Evolutionary conservation across 2,888 invertebrate genomes (phyloP).

Genomic region (Habrosyne pyritoides): DNA sequence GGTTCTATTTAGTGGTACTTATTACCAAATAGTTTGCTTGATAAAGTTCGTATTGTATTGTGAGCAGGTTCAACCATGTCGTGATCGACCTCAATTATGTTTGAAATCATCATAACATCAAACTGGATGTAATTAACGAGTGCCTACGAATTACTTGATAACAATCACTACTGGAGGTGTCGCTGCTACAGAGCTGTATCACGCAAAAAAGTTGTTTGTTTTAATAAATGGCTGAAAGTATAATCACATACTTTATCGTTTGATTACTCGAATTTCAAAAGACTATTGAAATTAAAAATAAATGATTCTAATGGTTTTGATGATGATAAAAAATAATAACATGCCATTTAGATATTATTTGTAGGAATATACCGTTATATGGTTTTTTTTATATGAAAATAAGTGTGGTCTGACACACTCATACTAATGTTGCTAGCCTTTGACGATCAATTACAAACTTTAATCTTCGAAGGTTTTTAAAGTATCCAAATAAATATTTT

Average conservation of each 20-base stretch:
- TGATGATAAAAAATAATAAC: too few relatives aligned
- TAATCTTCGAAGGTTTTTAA: too few relatives aligned
- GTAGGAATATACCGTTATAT: too few relatives aligned
- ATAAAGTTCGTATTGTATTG: constrained; percentile 34
- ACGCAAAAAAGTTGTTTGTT: constrained; percentile 39
- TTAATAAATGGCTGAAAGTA: neutral
- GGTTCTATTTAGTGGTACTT: neutral
- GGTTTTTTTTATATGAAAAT: too few relatives aligned
- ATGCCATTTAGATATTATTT: too few relatives aligned
- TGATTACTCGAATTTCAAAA: neutral
- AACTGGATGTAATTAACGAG: constrained; percentile 63
- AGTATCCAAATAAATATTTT: too few relatives aligned
- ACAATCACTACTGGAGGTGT: constrained; percentile 45
- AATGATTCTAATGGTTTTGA: too few relatives aligned
- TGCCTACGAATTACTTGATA: constrained; percentile 53
- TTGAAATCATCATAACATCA: constrained; percentile 58
- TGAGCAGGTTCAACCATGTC: constrained; percentile 32
- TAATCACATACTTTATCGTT: neutral
- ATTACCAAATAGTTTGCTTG: neutral
- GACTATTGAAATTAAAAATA: too few relatives aligned
- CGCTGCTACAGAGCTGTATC: constrained; percentile 40
- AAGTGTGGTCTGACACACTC: too few relatives aligned
- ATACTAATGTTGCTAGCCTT: too few relatives aligned
- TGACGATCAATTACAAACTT: too few relatives aligned
- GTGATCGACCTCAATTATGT: constrained; percentile 58